A percentile compares a stretch with the other conserved stretches of the same genome.
Conservation (phyloP, 1,140 invertebrate genomes). For the Pemphigus obesinymphae region DNA sequence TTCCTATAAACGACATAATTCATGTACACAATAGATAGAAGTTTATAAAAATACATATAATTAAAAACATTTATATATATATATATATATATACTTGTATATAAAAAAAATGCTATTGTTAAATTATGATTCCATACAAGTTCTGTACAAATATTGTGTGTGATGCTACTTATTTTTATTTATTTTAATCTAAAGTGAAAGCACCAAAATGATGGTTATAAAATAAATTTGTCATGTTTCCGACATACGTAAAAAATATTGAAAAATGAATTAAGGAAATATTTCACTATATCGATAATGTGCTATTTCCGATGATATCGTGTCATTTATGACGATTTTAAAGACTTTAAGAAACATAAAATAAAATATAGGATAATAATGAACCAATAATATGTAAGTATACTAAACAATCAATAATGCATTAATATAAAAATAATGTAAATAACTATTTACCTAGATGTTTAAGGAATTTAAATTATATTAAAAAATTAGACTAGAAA, state of each 20-base stretch:
- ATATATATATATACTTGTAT: no score
- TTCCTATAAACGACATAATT: not conserved
- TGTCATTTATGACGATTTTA: no score
- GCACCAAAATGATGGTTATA: not conserved
- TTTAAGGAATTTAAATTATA: no score
- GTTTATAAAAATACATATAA: slow-evolving; percentile 18
- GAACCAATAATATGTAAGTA: no score
- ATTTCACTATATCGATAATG: not conserved
- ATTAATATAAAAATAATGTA: no score
- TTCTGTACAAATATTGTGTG: not conserved
- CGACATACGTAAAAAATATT: not conserved
- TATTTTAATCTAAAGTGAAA: not conserved
- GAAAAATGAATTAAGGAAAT: not conserved
- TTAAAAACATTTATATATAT: not conserved
- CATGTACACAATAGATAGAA: not conserved
- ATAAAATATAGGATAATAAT: no score
- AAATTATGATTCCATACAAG: not conserved
- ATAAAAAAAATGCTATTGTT: no score
- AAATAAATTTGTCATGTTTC: slow-evolving; percentile 16
- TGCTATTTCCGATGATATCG: no score
- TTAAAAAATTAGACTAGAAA: no score
- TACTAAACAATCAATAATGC: no score
- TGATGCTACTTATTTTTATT: slow-evolving; percentile 3
- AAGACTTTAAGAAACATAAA: no score
- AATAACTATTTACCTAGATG: no score